A percentile compares a stretch with the other conserved stretches of the same genome.
Evolutionary conservation across 2,113 vertebrate species (phyloP).

Genomic region (Eublepharis macularius): DNA sequence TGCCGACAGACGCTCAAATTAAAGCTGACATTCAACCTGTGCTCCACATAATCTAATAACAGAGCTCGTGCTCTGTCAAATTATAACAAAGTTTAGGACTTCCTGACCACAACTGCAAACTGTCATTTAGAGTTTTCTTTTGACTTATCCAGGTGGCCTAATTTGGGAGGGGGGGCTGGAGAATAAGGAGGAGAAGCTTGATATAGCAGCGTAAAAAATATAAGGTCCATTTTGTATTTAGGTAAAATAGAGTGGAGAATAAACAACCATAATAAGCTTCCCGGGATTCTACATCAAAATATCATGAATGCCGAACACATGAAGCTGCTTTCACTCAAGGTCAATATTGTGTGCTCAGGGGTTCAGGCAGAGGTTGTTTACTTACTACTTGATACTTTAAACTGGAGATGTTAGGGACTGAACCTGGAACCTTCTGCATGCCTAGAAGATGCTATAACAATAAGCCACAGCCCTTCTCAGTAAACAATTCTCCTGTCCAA

Average conservation of each 20-base stretch:
- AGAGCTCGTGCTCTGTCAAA: slow-evolving; percentile 42
- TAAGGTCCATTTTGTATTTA: slow-evolving; percentile 19
- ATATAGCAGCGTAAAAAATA: slow-evolving; percentile 34
- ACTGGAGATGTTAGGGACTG: too few relatives aligned
- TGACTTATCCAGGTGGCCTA: slow-evolving; percentile 35
- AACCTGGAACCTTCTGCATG: too few relatives aligned
- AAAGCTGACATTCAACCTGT: slow-evolving; percentile 60
- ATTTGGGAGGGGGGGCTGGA: background rate
- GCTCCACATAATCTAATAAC: slow-evolving; percentile 58
- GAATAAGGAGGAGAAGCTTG: background rate
- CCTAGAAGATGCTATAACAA: too few relatives aligned
- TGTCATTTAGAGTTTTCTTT: slow-evolving; percentile 47
- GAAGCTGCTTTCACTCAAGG: background rate
- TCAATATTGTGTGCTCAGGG: too few relatives aligned
- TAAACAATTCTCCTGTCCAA: too few relatives aligned
- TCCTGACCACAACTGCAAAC: slow-evolving; percentile 44
- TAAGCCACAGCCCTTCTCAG: too few relatives aligned
- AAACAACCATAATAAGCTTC: background rate
- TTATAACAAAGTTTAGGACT: slow-evolving; percentile 37
- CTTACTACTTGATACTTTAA: too few relatives aligned
- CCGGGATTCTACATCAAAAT: background rate
- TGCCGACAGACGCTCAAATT: slow-evolving; percentile 67
- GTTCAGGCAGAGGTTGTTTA: too few relatives aligned
- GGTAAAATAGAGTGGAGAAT: background rate
- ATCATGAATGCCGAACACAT: background rate